Base-by-base conservation (phyloP, 2,113 vertebrate species). In the Canis aureus region DNA sequence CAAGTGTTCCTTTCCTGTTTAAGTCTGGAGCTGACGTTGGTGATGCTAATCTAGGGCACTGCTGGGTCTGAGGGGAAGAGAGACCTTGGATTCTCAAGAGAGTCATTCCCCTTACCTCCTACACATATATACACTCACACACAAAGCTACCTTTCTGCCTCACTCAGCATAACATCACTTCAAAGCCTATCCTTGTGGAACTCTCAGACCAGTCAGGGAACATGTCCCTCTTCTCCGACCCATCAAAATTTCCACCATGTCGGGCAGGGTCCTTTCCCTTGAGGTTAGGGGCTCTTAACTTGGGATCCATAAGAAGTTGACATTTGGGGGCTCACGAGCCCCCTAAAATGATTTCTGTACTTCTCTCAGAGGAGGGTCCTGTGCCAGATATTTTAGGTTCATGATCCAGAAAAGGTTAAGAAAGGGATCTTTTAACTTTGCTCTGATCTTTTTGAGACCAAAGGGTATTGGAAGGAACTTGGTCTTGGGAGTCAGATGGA, bases 371-470 rank as follows among this genome's bases (percentile, higher is more conserved):
- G 91, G 59, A 86, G 13, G 22, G 27, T 67, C 55, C 43, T 89
- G 64, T 88, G n/a, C 16, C 23, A 95, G 49, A 62, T 66, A 20
- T 8, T 49, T 53, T 80, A 86, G 38, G 13, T 69, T 49, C 8
- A 2, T 78, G 25, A 84, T 64, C 27, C 59, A 27, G 20, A 92
- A 91, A 67, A 25, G n/a, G 2, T 64, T 82, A 88, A 67, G 19
- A 78, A 94, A 32, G 0, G 17, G 8, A 64, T 67, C 23, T 81
- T 64, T 20, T 81, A 67, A 53, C 8, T 97, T 95, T 71, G 10
- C 53, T 97, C 76, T 91, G 64, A 69, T 88, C 22, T 87, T 96
- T 96, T 90, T 92, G 55, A 97, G 57, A 87, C 32, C n/a, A 85
- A 35, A 83, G 32, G 22, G 38, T 43, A 3, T 22, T 89, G 19